Conservation (phyloP, 1,140 invertebrate species). For the Globodera rostochiensis region DNA sequence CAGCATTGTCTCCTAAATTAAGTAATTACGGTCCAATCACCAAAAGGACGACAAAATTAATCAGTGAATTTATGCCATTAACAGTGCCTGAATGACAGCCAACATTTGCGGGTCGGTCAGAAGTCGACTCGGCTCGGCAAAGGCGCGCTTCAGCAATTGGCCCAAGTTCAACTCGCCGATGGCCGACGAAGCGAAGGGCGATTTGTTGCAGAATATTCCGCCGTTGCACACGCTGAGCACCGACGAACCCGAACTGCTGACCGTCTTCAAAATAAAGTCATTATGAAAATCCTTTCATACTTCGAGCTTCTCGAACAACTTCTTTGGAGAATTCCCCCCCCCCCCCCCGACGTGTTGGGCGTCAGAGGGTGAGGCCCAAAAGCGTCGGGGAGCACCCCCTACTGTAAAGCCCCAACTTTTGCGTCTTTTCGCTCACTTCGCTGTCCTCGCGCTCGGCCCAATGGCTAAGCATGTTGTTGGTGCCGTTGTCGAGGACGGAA, state of each 20-base stretch:
- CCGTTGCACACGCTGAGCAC: background rate
- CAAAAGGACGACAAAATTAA: background rate
- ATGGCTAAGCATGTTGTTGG: background rate
- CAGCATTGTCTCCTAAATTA: conserved; percentile 1
- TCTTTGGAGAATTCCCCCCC: background rate
- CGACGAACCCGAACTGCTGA: conserved; percentile 7
- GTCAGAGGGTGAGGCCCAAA: background rate
- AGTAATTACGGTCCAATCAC: background rate
- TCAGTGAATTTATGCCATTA: background rate
- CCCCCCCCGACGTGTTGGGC: background rate
- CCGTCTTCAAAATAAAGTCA: background rate
- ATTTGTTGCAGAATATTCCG: background rate
- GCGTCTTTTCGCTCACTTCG: background rate
- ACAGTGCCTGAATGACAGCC: background rate
- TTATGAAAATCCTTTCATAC: no score
- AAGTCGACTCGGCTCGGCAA: background rate
- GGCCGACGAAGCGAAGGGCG: conserved; percentile 1
- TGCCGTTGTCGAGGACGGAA: background rate
- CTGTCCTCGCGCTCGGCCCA: conserved; percentile 1
- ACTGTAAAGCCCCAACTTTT: background rate
- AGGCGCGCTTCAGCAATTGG: conserved; percentile 8
- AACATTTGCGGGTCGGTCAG: conserved; percentile 13
- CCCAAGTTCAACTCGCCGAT: conserved; percentile 12
- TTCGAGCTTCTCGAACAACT: no score
- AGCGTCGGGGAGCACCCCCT: no score